phyloP scores from a whole-genome alignment of 2,113 vertebrate genomes.

The Thinocorus orbignyianus region DNA sequence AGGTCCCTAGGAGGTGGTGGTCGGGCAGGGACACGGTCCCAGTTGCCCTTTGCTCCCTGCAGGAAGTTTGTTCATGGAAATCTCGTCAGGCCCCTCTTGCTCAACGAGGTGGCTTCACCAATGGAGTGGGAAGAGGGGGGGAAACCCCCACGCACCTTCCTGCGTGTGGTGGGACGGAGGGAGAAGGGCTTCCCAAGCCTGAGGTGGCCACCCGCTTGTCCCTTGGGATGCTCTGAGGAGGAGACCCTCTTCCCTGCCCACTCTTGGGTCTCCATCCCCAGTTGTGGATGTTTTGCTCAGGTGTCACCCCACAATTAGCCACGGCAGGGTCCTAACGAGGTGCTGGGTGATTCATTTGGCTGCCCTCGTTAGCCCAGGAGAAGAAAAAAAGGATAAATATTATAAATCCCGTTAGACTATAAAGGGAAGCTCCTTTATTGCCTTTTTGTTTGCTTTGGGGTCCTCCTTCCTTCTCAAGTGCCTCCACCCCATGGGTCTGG shows the following conservation, averaged over 20 bases:
- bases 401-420: fast-evolving
- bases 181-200: not conserved
- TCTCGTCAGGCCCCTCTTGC: constrained; percentile 9
- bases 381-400: not conserved
- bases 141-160: fast-evolving
- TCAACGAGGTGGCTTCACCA: not conserved
- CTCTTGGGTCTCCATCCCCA: not conserved
- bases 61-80: not conserved
- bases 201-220: not conserved
- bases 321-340: fast-evolving
- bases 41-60: constrained; percentile 29
- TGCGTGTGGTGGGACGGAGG: fast-evolving
- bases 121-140: not conserved
- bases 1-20: not conserved
- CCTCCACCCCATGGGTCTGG: not conserved
- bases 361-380: not conserved
- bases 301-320: not conserved
- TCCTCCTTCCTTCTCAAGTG: not conserved
- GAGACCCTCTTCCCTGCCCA: fast-evolving
- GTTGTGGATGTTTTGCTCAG: not conserved
- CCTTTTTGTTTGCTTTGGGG: not conserved
- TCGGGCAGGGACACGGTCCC: fast-evolving
- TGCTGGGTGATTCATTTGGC: not conserved
- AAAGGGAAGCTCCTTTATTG: not conserved
- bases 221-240: not conserved